These are phyloP conservation scores for Alectoris magna DNA, from an alignment of 2,797 vertebrate species.

Conservation along the genomic window DNA sequence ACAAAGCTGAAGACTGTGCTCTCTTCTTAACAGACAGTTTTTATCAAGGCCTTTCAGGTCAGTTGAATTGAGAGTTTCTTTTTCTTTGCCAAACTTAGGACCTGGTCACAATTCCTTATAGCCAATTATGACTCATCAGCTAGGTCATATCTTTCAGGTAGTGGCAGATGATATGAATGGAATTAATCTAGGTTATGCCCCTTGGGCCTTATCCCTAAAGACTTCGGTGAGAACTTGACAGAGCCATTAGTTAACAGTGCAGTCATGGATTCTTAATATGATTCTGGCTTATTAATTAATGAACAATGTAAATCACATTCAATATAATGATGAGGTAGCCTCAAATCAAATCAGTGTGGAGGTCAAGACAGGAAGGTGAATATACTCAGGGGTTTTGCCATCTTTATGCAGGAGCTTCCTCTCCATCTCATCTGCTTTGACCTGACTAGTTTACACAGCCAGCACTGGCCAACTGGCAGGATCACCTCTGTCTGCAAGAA, in stretches of 20 bases:
- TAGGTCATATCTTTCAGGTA: neutral
- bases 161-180: constrained; percentile 18
- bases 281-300: constrained; percentile 58
- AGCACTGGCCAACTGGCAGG: neutral
- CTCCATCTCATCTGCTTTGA: neutral
- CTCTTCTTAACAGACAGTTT: neutral
- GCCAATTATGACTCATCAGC: neutral
- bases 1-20: neutral
- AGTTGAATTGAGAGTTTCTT: neutral
- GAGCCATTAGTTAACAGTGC: constrained; percentile 35
- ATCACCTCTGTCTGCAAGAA: neutral
- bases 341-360: constrained; percentile 1
- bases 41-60: neutral
- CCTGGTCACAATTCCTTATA: neutral
- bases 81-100: neutral
- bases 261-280: neutral
- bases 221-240: constrained; percentile 35
- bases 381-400: neutral
- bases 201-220: neutral
- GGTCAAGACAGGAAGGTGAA: constrained; percentile 19
- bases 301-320: constrained; percentile 27
- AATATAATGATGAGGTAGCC: neutral
- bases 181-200: constrained; percentile 39
- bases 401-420: neutral
- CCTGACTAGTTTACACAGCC: neutral